A percentile compares a stretch with the other conserved stretches of the same genome.
Evolutionary conservation across 1,140 invertebrate species (phyloP).

Genomic region (Trachymyrmex cornetzi): DNA sequence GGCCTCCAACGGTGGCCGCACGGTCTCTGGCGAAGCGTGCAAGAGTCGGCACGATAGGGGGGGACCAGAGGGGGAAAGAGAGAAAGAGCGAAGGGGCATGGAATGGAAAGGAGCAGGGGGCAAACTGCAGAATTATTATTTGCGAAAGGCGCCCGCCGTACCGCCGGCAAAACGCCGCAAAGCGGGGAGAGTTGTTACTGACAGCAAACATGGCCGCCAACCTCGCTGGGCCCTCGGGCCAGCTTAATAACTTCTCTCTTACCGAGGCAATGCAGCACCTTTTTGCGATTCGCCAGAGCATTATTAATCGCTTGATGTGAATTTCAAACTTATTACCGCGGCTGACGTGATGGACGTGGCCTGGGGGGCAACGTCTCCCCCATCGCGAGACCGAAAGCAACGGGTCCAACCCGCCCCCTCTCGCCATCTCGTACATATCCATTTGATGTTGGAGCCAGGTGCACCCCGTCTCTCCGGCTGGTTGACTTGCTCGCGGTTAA

Average conservation of each 20-base stretch:
- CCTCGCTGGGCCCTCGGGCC: conserved; percentile 73
- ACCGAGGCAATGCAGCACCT: conserved; percentile 75
- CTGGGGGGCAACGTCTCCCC: conserved; percentile 62
- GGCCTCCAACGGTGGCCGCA: conserved; percentile 43
- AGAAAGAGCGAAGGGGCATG: not conserved
- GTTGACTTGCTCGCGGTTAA: conserved; percentile 60
- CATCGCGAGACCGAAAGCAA: conserved; percentile 36
- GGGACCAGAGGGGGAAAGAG: not conserved
- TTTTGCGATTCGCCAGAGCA: conserved; percentile 81
- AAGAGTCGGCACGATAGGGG: conserved; percentile 32
- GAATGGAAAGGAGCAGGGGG: conserved; percentile 35
- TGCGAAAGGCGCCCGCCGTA: conserved; percentile 69
- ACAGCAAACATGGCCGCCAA: conserved; percentile 82
- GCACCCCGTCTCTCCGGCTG: conserved; percentile 66
- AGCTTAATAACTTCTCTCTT: conserved; percentile 80
- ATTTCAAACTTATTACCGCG: conserved; percentile 84
- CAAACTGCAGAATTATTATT: conserved; percentile 69
- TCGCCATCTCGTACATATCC: conserved; percentile 51
- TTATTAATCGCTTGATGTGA: conserved; percentile 84
- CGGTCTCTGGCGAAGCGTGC: conserved; percentile 30
- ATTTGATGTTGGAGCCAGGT: conserved; percentile 80
- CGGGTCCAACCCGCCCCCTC: conserved; percentile 19
- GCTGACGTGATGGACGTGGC: conserved; percentile 80
- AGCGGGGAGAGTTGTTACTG: conserved; percentile 82
- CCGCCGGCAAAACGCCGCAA: conserved; percentile 63